These are phyloP conservation scores for Sussaba pulchella DNA, from an alignment of 2,888 invertebrate species.

Conservation along the genomic window DNA sequence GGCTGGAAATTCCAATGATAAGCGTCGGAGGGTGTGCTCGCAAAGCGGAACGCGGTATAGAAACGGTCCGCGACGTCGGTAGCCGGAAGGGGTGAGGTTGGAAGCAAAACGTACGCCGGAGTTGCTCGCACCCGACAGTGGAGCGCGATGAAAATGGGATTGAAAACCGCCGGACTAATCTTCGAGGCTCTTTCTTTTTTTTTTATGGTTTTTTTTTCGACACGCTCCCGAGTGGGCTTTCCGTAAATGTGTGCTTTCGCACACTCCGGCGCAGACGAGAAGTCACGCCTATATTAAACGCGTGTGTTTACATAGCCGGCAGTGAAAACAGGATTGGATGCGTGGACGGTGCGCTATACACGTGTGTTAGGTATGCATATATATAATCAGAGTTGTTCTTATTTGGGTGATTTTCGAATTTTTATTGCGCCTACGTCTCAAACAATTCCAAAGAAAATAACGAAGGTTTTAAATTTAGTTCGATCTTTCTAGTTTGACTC, in stretches of 20 bases:
- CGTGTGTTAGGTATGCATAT: neutral
- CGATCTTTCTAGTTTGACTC: no score
- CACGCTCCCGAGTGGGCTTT: constrained; percentile 16
- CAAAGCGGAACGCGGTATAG: constrained; percentile 26
- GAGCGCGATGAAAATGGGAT: constrained; percentile 83
- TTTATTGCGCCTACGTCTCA: no score
- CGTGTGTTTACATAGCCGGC: constrained; percentile 50
- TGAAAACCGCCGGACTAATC: constrained; percentile 84
- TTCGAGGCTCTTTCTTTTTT: constrained; percentile 66
- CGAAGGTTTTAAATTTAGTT: no score
- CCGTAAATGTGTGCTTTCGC: constrained; percentile 17
- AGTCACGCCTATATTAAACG: constrained; percentile 55
- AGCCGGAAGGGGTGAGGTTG: constrained; percentile 20
- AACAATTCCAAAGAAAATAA: no score
- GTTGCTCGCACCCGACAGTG: constrained; percentile 51
- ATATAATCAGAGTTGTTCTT: neutral
- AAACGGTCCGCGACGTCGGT: constrained; percentile 10
- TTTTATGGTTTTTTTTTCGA: no score
- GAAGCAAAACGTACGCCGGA: constrained; percentile 60
- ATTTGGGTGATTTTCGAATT: no score
- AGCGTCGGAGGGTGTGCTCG: neutral
- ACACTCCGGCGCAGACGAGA: constrained; percentile 29
- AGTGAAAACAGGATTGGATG: constrained; percentile 46
- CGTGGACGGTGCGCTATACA: constrained; percentile 25
- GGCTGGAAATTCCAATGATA: constrained; percentile 46